These are phyloP conservation scores for Oxycera nigricornis DNA, from an alignment of 2,888 invertebrate species.

Conservation along the genomic window DNA sequence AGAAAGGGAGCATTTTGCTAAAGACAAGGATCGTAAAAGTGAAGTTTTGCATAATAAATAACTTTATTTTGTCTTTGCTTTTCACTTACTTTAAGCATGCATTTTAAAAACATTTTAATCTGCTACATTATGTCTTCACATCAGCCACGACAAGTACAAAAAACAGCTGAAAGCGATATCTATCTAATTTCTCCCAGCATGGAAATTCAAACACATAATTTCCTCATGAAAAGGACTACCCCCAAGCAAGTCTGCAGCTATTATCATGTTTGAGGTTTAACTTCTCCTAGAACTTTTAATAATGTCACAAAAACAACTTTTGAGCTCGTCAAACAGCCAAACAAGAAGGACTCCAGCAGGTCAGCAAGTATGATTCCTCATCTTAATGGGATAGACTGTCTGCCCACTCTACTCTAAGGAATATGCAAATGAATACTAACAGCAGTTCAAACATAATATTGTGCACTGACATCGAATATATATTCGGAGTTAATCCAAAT, in stretches of 20 bases:
- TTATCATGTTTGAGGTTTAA: neutral
- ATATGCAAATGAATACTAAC: constrained; percentile 44
- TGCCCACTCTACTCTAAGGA: neutral
- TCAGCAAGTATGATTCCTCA: neutral
- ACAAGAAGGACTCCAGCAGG: neutral
- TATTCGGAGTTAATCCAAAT: constrained; percentile 44
- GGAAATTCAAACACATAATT: neutral
- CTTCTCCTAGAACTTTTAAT: neutral
- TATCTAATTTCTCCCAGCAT: neutral
- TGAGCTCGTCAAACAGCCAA: neutral
- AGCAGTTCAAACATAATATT: constrained; percentile 34
- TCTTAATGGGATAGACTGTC: neutral
- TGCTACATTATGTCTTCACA: too few species aligned
- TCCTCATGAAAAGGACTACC: neutral
- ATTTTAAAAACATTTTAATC: too few species aligned
- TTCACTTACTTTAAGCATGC: too few species aligned
- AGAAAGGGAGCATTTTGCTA: too few species aligned
- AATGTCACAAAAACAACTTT: neutral
- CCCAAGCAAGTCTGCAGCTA: too few species aligned
- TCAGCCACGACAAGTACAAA: neutral
- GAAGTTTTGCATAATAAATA: too few species aligned
- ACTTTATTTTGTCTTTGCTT: too few species aligned
- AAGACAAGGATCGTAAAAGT: too few species aligned
- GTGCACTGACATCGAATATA: constrained; percentile 39
- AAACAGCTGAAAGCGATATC: neutral